Percentiles rank a stretch among this genome's conserved stretches.
phyloP scores from a whole-genome alignment of 2,113 vertebrate genomes.

The Eulemur rufifrons region DNA sequence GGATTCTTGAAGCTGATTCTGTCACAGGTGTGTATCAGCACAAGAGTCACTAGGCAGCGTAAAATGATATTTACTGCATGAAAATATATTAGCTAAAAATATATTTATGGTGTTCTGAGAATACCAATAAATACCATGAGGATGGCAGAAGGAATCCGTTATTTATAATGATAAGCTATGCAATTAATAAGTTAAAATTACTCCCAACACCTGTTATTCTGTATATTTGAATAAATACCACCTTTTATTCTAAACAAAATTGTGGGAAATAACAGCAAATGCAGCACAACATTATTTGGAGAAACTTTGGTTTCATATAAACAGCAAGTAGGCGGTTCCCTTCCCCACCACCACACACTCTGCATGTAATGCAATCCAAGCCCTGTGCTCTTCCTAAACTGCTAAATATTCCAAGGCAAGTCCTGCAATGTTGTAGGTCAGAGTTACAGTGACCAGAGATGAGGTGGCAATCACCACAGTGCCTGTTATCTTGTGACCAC shows the following conservation, averaged over 20 bases:
- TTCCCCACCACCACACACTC: not conserved
- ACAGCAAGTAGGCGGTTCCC: not conserved
- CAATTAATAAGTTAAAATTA: constrained; percentile 30
- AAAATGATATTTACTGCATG: constrained; percentile 89
- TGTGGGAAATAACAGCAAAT: not conserved
- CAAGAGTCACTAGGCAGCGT: constrained; percentile 87
- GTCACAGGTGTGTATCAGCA: constrained; percentile 88
- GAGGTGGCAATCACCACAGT: not conserved
- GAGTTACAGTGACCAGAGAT: not conserved
- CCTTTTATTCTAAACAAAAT: not conserved
- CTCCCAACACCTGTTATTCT: constrained; percentile 59
- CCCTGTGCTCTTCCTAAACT: not conserved
- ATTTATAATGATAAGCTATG: constrained; percentile 28
- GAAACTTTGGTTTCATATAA: not conserved
- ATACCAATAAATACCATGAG: not conserved
- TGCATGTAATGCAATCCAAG: not conserved
- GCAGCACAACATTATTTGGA: not conserved
- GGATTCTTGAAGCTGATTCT: constrained; percentile 87
- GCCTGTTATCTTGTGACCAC: not conserved
- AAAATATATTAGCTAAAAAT: constrained; percentile 82
- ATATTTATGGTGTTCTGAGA: not conserved
- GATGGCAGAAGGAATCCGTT: not conserved
- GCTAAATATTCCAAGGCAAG: not conserved
- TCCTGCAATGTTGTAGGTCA: not conserved
- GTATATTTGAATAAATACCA: constrained; percentile 23